These are phyloP conservation scores for Silvanus unidentatus DNA, from an alignment of 2,888 invertebrate species.

Conservation along the genomic window DNA sequence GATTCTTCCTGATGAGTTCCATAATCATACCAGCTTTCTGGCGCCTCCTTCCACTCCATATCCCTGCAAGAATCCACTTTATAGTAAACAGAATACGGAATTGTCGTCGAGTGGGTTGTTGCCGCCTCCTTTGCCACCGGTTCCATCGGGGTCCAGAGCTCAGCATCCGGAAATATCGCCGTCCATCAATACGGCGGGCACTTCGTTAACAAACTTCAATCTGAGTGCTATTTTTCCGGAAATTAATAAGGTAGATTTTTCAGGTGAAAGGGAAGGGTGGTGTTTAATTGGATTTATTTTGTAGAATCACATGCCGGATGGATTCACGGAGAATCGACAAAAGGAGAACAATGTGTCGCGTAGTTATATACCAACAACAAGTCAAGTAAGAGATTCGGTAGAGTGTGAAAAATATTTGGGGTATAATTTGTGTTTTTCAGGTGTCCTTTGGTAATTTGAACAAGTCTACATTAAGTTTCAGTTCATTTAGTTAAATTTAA, in stretches of 20 bases:
- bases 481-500: constrained; percentile 14
- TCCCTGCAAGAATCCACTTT: constrained; percentile 42
- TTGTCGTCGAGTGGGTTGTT: constrained; percentile 15
- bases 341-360: too few relatives aligned
- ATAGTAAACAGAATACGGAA: constrained; percentile 35
- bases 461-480: constrained; percentile 23
- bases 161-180: constrained; percentile 40
- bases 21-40: constrained; percentile 39
- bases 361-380: constrained; percentile 9
- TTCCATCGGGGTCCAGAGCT: constrained; percentile 28
- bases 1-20: constrained; percentile 45
- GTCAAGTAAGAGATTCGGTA: constrained; percentile 9
- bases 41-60: constrained; percentile 40
- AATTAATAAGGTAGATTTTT: constrained; percentile 54
- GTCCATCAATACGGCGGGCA: constrained; percentile 41
- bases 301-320: constrained; percentile 20
- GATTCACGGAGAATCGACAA: too few relatives aligned
- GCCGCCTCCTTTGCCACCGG: constrained; percentile 29
- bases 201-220: constrained; percentile 69
- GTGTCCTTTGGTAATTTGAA: constrained; percentile 19
- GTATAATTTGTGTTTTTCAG: constrained; percentile 17
- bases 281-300: constrained; percentile 3
- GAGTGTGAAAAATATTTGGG: neutral
- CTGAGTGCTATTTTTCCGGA: constrained; percentile 79
- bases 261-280: neutral